Percentiles rank a stretch among this genome's conserved stretches.
phyloP scores from a whole-genome alignment of 1,140 invertebrate genomes.

The Magallana gigas region DNA sequence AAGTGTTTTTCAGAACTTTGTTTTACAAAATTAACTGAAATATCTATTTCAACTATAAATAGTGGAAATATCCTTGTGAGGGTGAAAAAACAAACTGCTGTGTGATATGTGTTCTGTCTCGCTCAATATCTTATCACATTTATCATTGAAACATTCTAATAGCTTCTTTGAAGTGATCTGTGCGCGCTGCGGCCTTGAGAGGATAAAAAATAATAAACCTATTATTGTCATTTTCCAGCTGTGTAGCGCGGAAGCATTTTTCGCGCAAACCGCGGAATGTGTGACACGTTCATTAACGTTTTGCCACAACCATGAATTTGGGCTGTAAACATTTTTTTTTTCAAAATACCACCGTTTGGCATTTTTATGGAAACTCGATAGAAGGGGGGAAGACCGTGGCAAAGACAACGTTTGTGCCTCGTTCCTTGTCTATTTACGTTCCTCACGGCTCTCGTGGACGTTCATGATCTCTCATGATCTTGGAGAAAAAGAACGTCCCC shows the following conservation, averaged over 20 bases:
- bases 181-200: constrained; percentile 6
- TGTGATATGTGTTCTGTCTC: neutral
- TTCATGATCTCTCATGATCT: constrained; percentile 11
- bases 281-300: constrained; percentile 34
- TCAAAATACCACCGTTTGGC: constrained; percentile 26
- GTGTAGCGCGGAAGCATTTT: constrained; percentile 27
- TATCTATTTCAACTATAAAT: too few relatives aligned
- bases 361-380: constrained; percentile 26
- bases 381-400: constrained; percentile 23
- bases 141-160: constrained; percentile 25
- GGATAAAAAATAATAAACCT: constrained; percentile 8
- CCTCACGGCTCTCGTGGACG: neutral
- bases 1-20: too few relatives aligned
- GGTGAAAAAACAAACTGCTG: neutral
- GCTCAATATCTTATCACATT: constrained; percentile 3
- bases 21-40: too few relatives aligned
- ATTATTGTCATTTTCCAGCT: constrained; percentile 35
- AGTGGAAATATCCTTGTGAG: neutral
- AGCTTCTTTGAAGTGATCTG: constrained; percentile 23
- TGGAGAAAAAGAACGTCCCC: neutral
- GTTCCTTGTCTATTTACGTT: neutral
- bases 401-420: neutral
- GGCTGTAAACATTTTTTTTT: constrained; percentile 30
- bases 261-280: constrained; percentile 28
- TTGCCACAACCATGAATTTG: constrained; percentile 36